Conservation (phyloP, 2,113 vertebrate genomes). For the Esox niger region DNA sequence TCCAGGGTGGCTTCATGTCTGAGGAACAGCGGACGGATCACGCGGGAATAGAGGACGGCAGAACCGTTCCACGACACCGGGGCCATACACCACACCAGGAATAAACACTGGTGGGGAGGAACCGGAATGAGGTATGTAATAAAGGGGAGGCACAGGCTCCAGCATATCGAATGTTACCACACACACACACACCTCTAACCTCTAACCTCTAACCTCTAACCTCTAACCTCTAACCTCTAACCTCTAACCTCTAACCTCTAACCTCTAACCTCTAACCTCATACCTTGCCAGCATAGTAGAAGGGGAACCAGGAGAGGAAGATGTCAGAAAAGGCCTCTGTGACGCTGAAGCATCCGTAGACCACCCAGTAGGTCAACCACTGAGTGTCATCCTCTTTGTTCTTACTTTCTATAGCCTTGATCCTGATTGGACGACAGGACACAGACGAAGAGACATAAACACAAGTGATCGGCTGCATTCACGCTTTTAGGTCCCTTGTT, state of each 20-base stretch:
- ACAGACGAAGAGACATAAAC: neutral
- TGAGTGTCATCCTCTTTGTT: slow-evolving; percentile 88
- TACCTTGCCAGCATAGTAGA: slow-evolving; percentile 93
- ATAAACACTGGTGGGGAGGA: slow-evolving; percentile 78
- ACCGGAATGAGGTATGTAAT: no score
- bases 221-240: slow-evolving; percentile 68
- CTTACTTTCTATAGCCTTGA: slow-evolving; percentile 92
- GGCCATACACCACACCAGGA: slow-evolving; percentile 96
- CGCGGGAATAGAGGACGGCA: slow-evolving; percentile 76
- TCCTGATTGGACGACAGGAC: slow-evolving; percentile 64
- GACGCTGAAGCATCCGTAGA: slow-evolving; percentile 88
- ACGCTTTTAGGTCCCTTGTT: slow-evolving; percentile 6
- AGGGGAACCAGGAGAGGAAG: slow-evolving; percentile 96
- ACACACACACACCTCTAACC: neutral
- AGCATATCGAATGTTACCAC: no score
- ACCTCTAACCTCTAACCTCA: neutral
- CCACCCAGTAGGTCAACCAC: slow-evolving; percentile 97
- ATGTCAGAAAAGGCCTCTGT: slow-evolving; percentile 89
- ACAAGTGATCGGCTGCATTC: no score
- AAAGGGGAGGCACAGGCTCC: neutral
- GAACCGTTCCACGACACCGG: slow-evolving; percentile 92
- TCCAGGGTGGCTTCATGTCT: slow-evolving; percentile 82
- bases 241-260: slow-evolving; percentile 69
- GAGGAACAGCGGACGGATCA: slow-evolving; percentile 86
- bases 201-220: slow-evolving; percentile 68